These are phyloP conservation scores for Odontamblyopus rebecca DNA, from an alignment of 2,797 vertebrate species.

Conservation along the genomic window DNA sequence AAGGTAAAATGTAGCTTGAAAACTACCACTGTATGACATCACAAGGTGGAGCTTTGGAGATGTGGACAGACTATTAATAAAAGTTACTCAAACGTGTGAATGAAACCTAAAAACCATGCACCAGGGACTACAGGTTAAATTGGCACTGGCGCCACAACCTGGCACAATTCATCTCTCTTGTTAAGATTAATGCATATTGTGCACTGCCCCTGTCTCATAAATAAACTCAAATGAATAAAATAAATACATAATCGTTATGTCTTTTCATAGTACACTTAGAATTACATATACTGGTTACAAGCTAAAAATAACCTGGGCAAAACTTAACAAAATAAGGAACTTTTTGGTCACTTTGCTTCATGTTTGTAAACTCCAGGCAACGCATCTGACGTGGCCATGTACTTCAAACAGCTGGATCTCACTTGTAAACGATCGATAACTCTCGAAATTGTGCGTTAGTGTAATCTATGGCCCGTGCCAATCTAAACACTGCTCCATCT, in stretches of 20 bases:
- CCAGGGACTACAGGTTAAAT: too few relatives aligned
- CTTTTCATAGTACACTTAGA: not conserved
- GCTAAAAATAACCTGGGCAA: not conserved
- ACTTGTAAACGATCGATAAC: not conserved
- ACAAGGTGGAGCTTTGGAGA: too few relatives aligned
- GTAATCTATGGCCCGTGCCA: slow-evolving; percentile 8
- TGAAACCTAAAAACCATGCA: too few relatives aligned
- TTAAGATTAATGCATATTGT: too few relatives aligned
- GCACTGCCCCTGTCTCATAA: too few relatives aligned
- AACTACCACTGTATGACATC: too few relatives aligned
- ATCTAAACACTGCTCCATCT: slow-evolving; percentile 13
- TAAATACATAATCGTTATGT: not conserved
- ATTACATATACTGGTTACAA: not conserved
- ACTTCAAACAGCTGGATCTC: not conserved
- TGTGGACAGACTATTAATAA: too few relatives aligned
- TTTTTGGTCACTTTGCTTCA: not conserved
- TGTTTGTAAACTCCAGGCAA: not conserved
- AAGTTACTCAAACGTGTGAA: too few relatives aligned
- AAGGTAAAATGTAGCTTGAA: too few relatives aligned
- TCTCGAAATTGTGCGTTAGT: not conserved
- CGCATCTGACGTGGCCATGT: not conserved
- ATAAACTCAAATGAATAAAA: too few relatives aligned
- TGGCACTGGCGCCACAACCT: too few relatives aligned
- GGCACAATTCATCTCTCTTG: too few relatives aligned
- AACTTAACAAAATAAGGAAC: not conserved